Base-by-base conservation (phyloP, 1,140 invertebrate species). In the Muscidifurax raptorellus region DNA sequence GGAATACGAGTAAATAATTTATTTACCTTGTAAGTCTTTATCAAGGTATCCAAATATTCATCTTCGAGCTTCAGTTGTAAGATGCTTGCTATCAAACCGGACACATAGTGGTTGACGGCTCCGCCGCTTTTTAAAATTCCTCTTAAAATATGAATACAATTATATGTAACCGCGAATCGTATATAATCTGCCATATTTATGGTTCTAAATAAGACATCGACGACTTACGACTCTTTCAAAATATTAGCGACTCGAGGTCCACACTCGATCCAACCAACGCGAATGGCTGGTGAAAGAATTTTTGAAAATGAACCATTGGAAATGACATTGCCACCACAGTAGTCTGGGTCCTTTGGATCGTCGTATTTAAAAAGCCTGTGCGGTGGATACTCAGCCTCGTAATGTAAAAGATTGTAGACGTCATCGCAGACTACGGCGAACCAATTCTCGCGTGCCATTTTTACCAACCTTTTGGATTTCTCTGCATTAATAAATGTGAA, bases 281-380 rank as follows among this genome's bases (percentile, higher is more conserved):
- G 91, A 30, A 96, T 88, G 0, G 95, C 95, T 6, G 95, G 95
- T 5, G 94, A 94, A 79, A 96, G 88, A 71, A 96, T 94, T 91
- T 96, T 96, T 1, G 95, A 95, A 89, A 96, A 96, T 0, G 94
- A 94, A 28, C 95, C 94, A 88, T 95, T 96, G 1, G 95, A 96
- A 47, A 96, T 91, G 12, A 96, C 93, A 90, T 95, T 92, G 2
- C 95, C 95, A 80, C 89, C 89, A 28, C 87, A 87, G 71, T 92
- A 94, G 25, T 91, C 88, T 0, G 82, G 12, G 89, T 94, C 93
- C 7, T 87, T 86, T 18, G 89, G 86, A 47, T 91, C 86, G 87
- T 96, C 95, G 85, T 94, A 95, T 47, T 92, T 91, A 71, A 94
- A 92, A 0, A 96, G 89, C 83, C 95, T 91, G 52, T 91, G 91